Evolutionary conservation across 2,797 vertebrate genomes (phyloP), one percentile per base, ranked within the genome.

Genomic region (Cyclura pinguis): DNA sequence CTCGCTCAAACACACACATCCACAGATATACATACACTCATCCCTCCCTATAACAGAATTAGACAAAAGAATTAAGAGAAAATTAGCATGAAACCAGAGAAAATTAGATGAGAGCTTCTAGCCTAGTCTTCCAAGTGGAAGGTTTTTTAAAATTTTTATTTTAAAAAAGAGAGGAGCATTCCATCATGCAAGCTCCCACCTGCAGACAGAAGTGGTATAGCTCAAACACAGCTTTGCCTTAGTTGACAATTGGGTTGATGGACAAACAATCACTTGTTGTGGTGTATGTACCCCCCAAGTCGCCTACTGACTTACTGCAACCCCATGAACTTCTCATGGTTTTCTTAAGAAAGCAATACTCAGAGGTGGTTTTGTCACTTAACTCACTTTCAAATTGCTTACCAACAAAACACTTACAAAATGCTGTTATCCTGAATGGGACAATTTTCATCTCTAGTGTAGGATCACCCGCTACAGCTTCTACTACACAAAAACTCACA

Each of bases 1-100:
- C 16, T 7, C 64, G 1, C 22, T 27, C 64, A 27, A 2, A 2
- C 24, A 3, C 0, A 2, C 29, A 1, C 50, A 55, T 12, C 13
- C 42, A 80, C 14, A 64, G 6, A 20, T 2, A 1, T 13, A 1
- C 29, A 55, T 4, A 29, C 24, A 80, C 16, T 38, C 73, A 59
- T 59, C 57, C 35, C n/a, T 74, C 35, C 35, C 20, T 16, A 78
- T 29, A 78, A 10, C 50, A 59, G 57, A 18, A 59, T 59, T 59
- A 18, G 57, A 59, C 14, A 59, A 59, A 59, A 83, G 7, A 57
- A 83, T 6, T 24, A 47, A 83, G 35, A 62, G 12, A 38, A 83
- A 52, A 22, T 42, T 69, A 52, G 69, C 69, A 67, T 14, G 27
- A 87, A 87, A 32, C 74, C 47, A 87, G 29, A 64, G 9, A 67